These are phyloP conservation scores for Patella pellucida DNA, from an alignment of 2,888 invertebrate species.

Conservation along the genomic window DNA sequence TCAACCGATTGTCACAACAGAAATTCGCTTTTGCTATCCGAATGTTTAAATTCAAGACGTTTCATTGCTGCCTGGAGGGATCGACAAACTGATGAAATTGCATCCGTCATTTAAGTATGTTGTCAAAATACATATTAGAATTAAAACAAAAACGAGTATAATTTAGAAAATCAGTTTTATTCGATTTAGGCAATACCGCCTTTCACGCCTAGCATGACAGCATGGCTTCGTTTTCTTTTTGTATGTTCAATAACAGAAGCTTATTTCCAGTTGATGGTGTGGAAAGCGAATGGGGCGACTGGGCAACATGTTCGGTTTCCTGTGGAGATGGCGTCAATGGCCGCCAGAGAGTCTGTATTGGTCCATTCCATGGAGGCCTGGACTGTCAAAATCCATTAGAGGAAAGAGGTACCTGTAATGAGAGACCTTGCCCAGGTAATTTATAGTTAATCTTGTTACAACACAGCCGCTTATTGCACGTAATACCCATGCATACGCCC, in stretches of 20 bases:
- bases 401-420: conserved; percentile 46
- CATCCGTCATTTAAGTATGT: too few species aligned
- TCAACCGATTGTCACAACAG: too few species aligned
- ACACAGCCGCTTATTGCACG: too few species aligned
- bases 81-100: too few species aligned
- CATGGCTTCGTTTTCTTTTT: background rate
- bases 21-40: too few species aligned
- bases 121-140: too few species aligned
- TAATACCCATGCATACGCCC: too few species aligned
- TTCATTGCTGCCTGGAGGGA: too few species aligned
- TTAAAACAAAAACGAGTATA: too few species aligned
- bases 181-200: too few species aligned
- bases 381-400: conserved; percentile 41
- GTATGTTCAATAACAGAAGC: background rate
- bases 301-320: conserved; percentile 50
- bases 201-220: background rate
- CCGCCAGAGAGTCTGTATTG: conserved; percentile 47
- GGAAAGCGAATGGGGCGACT: conserved; percentile 50
- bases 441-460: background rate
- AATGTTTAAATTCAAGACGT: too few species aligned
- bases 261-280: conserved; percentile 5
- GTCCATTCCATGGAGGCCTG: conserved; percentile 44
- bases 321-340: conserved; percentile 54
- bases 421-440: conserved; percentile 51
- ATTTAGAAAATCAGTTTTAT: too few species aligned